A percentile compares a stretch with the other conserved stretches of the same genome.
These are phyloP conservation scores for Hybos culiciformis DNA, from an alignment of 2,888 invertebrate species.

Conservation along the genomic window DNA sequence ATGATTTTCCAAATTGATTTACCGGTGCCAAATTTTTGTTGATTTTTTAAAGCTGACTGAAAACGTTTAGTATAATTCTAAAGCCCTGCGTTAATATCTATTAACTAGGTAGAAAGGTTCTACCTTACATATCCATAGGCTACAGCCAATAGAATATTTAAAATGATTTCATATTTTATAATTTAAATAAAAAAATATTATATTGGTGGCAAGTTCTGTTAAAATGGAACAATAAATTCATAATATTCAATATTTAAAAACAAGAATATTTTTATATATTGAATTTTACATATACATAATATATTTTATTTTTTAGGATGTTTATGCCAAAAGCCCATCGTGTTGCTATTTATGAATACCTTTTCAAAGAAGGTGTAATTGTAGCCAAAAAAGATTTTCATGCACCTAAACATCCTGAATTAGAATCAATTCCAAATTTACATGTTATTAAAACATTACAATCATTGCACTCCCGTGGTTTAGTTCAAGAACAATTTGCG, in stretches of 20 bases:
- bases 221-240: slow-evolving; percentile 7
- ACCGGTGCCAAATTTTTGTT: too few relatives aligned
- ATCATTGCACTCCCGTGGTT: slow-evolving; percentile 90
- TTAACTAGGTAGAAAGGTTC: too few relatives aligned
- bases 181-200: slow-evolving; percentile 6
- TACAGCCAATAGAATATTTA: too few relatives aligned
- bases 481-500: slow-evolving; percentile 98
- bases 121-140: too few relatives aligned
- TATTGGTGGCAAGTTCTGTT: not conserved
- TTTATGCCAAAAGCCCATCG: slow-evolving; percentile 99
- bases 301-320: slow-evolving; percentile 56
- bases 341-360: slow-evolving; percentile 90
- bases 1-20: too few relatives aligned
- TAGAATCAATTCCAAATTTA: slow-evolving; percentile 89
- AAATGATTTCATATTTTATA: not conserved
- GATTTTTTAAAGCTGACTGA: too few relatives aligned
- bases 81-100: too few relatives aligned
- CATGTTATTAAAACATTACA: slow-evolving; percentile 98
- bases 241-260: not conserved
- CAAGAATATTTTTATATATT: not conserved
- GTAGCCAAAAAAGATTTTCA: slow-evolving; percentile 98
- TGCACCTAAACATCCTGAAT: slow-evolving; percentile 93
- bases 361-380: slow-evolving; percentile 98
- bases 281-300: slow-evolving; percentile 4
- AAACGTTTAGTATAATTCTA: too few relatives aligned